Evolutionary conservation across 2,797 vertebrate species (phyloP).

Genomic region (Ptychobarbus kaznakovi): DNA sequence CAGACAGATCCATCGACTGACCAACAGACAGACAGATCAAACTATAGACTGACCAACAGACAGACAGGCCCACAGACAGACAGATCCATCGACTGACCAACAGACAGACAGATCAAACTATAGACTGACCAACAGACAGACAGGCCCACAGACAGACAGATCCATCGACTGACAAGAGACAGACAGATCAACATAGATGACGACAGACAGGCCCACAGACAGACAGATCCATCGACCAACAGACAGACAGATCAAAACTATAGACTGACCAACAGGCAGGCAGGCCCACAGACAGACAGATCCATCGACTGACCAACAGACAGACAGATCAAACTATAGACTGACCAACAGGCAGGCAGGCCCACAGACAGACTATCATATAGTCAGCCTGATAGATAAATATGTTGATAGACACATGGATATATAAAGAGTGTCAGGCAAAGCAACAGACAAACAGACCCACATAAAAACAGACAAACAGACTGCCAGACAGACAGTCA

Average conservation of each 20-base stretch:
- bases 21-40: no score
- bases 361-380: not conserved
- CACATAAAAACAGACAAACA: not conserved
- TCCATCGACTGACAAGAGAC: no score
- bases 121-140: no score
- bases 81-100: accelerated
- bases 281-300: no score
- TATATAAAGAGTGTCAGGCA: not conserved
- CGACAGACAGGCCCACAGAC: no score
- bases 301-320: not conserved
- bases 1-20: no score
- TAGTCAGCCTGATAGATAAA: not conserved
- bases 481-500: not conserved
- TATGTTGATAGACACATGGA: not conserved
- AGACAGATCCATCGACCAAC: not conserved
- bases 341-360: no score
- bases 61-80: not conserved
- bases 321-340: not conserved
- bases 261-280: not conserved
- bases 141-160: no score
- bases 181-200: no score
- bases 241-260: not conserved
- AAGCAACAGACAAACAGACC: not conserved
- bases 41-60: no score
- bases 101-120: no score